A percentile compares a stretch with the other conserved stretches of the same genome.
These are phyloP conservation scores for Phenganax marumi DNA, from an alignment of 92 coral and sea anemone genomes.

Conservation along the genomic window DNA sequence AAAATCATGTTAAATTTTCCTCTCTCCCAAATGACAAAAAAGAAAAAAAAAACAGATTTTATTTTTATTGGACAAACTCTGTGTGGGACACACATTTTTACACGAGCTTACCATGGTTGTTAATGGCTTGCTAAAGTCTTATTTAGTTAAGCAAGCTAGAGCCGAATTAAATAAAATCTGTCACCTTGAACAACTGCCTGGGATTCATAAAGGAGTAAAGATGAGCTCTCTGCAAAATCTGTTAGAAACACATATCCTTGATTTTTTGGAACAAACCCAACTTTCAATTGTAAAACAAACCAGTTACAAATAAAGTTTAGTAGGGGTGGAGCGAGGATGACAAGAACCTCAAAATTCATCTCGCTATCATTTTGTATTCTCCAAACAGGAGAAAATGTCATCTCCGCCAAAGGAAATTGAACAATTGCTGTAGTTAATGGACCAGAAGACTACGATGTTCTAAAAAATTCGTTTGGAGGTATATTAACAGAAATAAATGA, in stretches of 20 bases:
- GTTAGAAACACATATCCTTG: conserved; percentile 26
- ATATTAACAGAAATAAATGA: conserved; percentile 47
- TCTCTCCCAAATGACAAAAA: too few relatives aligned
- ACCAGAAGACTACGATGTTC: conserved; percentile 41
- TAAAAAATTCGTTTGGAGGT: conserved; percentile 46
- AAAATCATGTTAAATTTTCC: too few relatives aligned
- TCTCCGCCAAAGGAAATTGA: conserved; percentile 8
- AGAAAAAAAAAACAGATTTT: background rate
- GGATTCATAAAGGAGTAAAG: conserved; percentile 32
- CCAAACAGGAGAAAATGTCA: conserved; percentile 4
- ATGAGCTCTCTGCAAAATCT: conserved; percentile 47
- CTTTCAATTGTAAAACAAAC: conserved; percentile 15
- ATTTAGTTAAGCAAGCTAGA: conserved; percentile 1
- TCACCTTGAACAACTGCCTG: conserved; percentile 38
- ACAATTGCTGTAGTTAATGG: conserved; percentile 52
- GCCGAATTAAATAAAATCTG: conserved; percentile 30
- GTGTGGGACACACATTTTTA: background rate
- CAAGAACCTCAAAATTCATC: conserved; percentile 46
- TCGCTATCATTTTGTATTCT: conserved; percentile 41
- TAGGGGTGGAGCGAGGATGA: conserved; percentile 61
- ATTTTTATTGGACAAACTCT: background rate
- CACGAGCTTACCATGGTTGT: background rate
- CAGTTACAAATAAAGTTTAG: conserved; percentile 51
- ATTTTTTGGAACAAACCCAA: conserved; percentile 19
- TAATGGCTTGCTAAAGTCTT: background rate